A percentile compares a stretch with the other conserved stretches of the same genome.
phyloP scores from a whole-genome alignment of 1,140 invertebrate genomes.

The Paraescarpia echinospica region DNA sequence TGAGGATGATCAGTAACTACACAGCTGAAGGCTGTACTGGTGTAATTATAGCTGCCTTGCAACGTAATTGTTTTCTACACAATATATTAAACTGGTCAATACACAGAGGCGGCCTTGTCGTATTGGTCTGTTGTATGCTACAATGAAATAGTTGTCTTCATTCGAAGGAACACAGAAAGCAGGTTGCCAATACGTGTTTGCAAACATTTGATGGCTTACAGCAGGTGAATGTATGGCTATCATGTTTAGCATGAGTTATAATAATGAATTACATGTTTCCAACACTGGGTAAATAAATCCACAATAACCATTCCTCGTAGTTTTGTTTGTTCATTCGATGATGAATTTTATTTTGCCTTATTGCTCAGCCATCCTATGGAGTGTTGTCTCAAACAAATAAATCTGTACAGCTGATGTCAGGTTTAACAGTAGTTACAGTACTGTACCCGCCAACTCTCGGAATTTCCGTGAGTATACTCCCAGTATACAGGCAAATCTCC shows the following conservation, averaged over 20 bases:
- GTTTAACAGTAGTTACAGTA: too few relatives aligned
- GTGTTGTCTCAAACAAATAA: too few relatives aligned
- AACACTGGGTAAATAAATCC: neutral
- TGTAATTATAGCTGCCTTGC: neutral
- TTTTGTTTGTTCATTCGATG: neutral
- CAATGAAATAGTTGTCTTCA: neutral
- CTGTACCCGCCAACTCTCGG: too few relatives aligned
- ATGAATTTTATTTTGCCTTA: too few relatives aligned
- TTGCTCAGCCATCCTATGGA: too few relatives aligned
- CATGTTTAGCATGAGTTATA: neutral
- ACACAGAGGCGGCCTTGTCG: neutral
- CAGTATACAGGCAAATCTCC: too few relatives aligned
- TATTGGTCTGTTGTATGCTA: neutral
- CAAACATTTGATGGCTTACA: neutral
- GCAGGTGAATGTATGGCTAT: neutral
- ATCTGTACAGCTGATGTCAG: too few relatives aligned
- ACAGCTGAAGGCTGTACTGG: neutral
- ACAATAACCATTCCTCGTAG: neutral
- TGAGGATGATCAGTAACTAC: neutral
- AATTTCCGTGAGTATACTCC: too few relatives aligned
- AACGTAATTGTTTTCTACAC: neutral
- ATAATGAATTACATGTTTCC: neutral
- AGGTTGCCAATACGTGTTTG: neutral
- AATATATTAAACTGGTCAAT: neutral
- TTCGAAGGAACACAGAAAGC: neutral